Conservation (phyloP, 2,797 vertebrate genomes). For the Triplophysa bombifrons region DNA sequence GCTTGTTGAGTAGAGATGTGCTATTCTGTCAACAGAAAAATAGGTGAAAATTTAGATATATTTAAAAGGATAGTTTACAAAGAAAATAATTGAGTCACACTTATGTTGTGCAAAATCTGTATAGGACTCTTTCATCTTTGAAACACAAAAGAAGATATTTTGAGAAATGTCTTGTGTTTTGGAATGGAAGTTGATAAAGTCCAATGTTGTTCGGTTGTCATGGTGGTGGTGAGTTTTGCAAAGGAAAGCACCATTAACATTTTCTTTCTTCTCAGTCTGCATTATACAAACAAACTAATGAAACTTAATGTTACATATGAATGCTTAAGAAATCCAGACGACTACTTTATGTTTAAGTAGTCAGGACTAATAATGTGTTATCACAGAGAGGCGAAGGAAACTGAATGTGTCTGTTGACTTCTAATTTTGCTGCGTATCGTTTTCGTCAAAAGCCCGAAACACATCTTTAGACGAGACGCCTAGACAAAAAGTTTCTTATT, state of each 20-base stretch:
- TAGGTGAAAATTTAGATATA: no score
- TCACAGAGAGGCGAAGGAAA: conserved; percentile 13
- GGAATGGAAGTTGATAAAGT: no score
- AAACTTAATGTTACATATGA: neutral
- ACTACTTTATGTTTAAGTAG: neutral
- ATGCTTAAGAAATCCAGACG: no score
- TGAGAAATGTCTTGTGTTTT: no score
- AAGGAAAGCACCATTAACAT: neutral
- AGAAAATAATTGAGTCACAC: no score
- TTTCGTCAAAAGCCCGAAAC: neutral
- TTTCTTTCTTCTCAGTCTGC: neutral
- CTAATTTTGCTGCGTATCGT: neutral
- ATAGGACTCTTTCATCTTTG: no score
- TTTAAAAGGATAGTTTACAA: no score
- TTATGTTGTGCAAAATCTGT: no score
- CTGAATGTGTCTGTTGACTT: neutral
- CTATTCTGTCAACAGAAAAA: no score
- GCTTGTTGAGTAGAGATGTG: no score
- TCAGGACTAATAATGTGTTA: neutral
- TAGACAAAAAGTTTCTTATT: neutral
- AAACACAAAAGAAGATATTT: no score
- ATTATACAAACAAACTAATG: neutral
- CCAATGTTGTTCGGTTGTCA: neutral
- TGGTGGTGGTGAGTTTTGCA: neutral
- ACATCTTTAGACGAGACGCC: neutral